Evolutionary conservation across 30 jellyfish, hydroid and myxozoan species (phyloP).

Genomic region (Aurelia aurita): DNA sequence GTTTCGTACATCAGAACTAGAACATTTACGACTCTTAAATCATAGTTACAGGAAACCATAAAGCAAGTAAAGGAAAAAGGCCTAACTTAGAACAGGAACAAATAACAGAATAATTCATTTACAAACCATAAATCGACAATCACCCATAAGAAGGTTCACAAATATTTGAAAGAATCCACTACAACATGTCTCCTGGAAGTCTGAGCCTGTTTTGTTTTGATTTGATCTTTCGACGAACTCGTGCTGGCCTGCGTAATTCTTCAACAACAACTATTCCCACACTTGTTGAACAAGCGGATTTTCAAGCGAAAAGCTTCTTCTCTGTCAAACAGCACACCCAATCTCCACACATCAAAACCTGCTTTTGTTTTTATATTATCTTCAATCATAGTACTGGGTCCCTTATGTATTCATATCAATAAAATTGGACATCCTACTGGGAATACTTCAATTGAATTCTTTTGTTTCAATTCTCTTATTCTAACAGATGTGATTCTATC

Average conservation of each 20-base stretch:
- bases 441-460: slow-evolving; percentile 1
- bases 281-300: background rate
- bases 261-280: slow-evolving; percentile 4
- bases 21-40: no score
- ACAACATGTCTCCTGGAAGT: background rate
- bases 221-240: slow-evolving; percentile 6
- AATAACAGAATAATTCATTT: slow-evolving; percentile 1
- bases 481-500: slow-evolving; percentile 8
- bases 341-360: background rate
- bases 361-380: slow-evolving; percentile 7
- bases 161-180: no score
- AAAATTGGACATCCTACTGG: slow-evolving; percentile 22
- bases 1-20: no score
- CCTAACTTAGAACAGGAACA: slow-evolving; percentile 26
- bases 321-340: background rate
- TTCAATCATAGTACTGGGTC: background rate
- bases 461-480: background rate
- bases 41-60: slow-evolving; percentile 19
- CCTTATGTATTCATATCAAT: slow-evolving; percentile 7
- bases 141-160: no score
- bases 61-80: slow-evolving; percentile 22
- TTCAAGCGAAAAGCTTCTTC: slow-evolving; percentile 21
- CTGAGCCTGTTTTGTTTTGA: background rate
- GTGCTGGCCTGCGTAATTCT: slow-evolving; percentile 13
- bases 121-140: no score